Conservation (phyloP, 2,797 vertebrate genomes). For the Sebastes kiyomatsui region DNA sequence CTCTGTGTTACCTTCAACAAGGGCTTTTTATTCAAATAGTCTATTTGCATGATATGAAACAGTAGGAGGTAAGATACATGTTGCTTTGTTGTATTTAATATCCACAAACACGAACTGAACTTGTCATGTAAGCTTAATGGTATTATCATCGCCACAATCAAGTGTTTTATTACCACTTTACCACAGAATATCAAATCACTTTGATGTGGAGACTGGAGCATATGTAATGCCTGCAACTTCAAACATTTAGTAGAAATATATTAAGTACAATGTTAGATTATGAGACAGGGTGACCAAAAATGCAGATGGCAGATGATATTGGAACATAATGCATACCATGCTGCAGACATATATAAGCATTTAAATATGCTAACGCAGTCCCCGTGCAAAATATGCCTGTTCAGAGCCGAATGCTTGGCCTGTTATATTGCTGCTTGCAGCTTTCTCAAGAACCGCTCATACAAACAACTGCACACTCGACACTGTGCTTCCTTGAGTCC, state of each 20-base stretch:
- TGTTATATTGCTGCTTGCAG: too few relatives aligned
- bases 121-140: background rate
- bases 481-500: too few relatives aligned
- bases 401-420: background rate
- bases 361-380: background rate
- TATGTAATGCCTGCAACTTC: too few relatives aligned
- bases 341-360: background rate
- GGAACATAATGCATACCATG: background rate
- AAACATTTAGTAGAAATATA: background rate
- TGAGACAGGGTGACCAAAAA: background rate
- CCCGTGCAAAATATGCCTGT: background rate
- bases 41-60: conserved; percentile 19
- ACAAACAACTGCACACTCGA: too few relatives aligned
- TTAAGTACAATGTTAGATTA: background rate
- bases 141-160: background rate
- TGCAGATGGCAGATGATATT: background rate
- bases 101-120: background rate
- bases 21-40: conserved; percentile 14
- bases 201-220: background rate
- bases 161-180: background rate
- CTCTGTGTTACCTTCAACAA: conserved; percentile 8
- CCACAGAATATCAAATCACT: background rate
- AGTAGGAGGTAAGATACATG: background rate
- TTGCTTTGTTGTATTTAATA: background rate
- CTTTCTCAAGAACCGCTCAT: too few relatives aligned